Base-by-base conservation (phyloP, 1,140 invertebrate species). In the Anadara kagoshimensis region DNA sequence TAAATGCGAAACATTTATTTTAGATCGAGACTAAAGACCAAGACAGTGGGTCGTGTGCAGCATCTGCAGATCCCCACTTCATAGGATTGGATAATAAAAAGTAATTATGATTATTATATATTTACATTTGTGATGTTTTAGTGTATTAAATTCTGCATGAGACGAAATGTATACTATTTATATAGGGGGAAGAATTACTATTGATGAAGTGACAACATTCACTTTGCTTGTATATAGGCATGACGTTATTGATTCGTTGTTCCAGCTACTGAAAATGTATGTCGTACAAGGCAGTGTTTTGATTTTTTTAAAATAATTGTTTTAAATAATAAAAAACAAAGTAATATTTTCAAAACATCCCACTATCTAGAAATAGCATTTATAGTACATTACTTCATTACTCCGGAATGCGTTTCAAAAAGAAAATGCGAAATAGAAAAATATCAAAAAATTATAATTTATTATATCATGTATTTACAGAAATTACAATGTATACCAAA, bases 31-130 rank as follows among this genome's bases (percentile, higher is more conserved):
- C 59, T 1, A 26, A 45, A 18, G 59, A 62, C 20, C 24, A 24
- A 14, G 11, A 62, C 26, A 62, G 59, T 62, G 59, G 59, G 0
- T 45, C 14, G 44, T 62, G 59, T 24, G 8, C 12, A 1, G 59
- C 41, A 22, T 24, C 41, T 24, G 59, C 41, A 2, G 59, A 62
- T 24, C 59, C 59, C 45, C 59, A 62, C 20, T 62, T 41, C 20
- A 47, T 47, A 0, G 44, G 59, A 0, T 1, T 62, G 1, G 59
- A 62, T 47, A 45, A 62, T 16, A 36, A 36, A 44, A 45, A 11
- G 22, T 14, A 49, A 18, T 18, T 49, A 14, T 14, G 4, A 49
- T 18, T 4, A 49, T 10, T 10, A 47, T 10, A 10, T 10, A 10
- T 10, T 16, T 10, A 16, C 16, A 8, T 47, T 47, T 47, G 16